Evolutionary conservation across 2,888 invertebrate species (phyloP), one percentile per base, ranked within the genome.

Genomic region (Xestia sexstrigata): DNA sequence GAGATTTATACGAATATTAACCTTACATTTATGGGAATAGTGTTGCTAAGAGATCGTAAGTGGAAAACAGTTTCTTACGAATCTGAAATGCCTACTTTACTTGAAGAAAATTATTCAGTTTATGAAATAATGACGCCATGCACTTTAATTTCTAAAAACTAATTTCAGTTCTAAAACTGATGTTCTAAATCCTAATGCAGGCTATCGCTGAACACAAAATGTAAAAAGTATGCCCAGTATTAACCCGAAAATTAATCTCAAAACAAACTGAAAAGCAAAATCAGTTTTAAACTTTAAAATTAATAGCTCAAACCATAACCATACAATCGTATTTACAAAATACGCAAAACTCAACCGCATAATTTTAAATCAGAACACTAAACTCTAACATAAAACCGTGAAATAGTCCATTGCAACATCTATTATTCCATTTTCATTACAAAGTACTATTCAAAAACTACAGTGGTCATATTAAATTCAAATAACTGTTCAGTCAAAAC

Each of bases 401-500:
- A 30, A 78, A 81, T 69, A 75, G 66, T 65, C 60, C 69, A 79
- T 74, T 79, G 71, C 49, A 73, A 70, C 68, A 78, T 83, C 74
- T 70, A 83, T 67, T 83, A 79, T 73, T 79, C 60, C 75, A 72
- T 70, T 84, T 74, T 52, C 67, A 79, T 72, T 62, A 65, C 74
- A 30, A 72, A 77, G 60, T 67, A 62, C 52, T 60, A 52, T 76
- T 76, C 42, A 35, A 76, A 76, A 71, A 72, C 72, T 39, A 70
- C 39, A 35, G 23, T 63, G 74, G 78, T 78, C 78, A 78, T 75
- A 80, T 83, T 73, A 72, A 79, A 79, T 70, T 49, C 55, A 65
- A 74, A 42, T 13, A 39, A 70, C 39, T 23, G 69, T 69, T 60
- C 23, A 52, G 42, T 74, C 26, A 72, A 80, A 81, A 81, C 67